These are phyloP conservation scores for Aphelinus atriplicis DNA, from an alignment of 1,140 invertebrate species.

Conservation along the genomic window DNA sequence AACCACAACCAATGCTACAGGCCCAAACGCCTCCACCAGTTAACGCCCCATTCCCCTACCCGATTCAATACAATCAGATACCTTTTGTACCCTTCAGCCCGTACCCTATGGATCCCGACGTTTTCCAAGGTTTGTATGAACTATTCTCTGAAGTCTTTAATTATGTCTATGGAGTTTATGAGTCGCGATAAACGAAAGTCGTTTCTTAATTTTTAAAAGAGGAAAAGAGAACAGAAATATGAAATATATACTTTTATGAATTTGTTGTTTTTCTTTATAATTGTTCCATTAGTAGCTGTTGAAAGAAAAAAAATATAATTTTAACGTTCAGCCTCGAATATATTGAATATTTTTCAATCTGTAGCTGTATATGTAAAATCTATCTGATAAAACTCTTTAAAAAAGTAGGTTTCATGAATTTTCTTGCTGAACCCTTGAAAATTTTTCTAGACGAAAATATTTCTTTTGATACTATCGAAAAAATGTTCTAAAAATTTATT, in stretches of 20 bases:
- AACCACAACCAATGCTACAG: constrained; percentile 24
- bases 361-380: too few relatives aligned
- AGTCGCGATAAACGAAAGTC: too few relatives aligned
- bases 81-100: constrained; percentile 24
- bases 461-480: neutral
- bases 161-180: too few relatives aligned
- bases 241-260: neutral
- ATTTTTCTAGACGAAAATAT: neutral
- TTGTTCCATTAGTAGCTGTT: neutral
- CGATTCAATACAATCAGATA: constrained; percentile 33
- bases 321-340: neutral
- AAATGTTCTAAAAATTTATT: too few relatives aligned
- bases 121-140: constrained; percentile 18
- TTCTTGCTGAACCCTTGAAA: too few relatives aligned
- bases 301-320: neutral
- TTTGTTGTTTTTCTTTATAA: constrained; percentile 9
- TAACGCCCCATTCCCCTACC: constrained; percentile 21
- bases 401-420: too few relatives aligned
- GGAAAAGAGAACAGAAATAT: too few relatives aligned
- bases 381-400: too few relatives aligned
- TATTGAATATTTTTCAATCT: too few relatives aligned
- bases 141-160: neutral
- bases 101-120: constrained; percentile 21
- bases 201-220: too few relatives aligned
- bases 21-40: constrained; percentile 20